These are phyloP conservation scores for Eledone cirrhosa DNA, from an alignment of 2,888 invertebrate species.

Conservation along the genomic window DNA sequence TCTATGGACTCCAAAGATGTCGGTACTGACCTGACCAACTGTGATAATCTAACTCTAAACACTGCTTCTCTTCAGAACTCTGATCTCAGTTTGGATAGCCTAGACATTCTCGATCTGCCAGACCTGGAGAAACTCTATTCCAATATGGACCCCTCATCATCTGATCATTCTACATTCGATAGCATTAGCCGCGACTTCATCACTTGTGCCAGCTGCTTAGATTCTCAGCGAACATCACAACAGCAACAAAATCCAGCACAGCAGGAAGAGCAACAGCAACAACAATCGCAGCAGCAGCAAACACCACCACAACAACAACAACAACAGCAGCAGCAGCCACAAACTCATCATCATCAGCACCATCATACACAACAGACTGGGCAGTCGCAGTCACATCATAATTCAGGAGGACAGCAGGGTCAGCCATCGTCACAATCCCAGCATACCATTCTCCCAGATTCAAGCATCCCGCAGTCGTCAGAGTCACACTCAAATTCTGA, in stretches of 20 bases:
- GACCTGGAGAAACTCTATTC: slow-evolving; percentile 54
- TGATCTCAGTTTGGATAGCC: slow-evolving; percentile 60
- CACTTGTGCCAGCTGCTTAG: slow-evolving; percentile 34
- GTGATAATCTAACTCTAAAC: slow-evolving; percentile 45
- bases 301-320: neutral
- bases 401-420: slow-evolving; percentile 1
- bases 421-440: slow-evolving; percentile 1
- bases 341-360: slow-evolving; percentile 33
- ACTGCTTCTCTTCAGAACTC: slow-evolving; percentile 48
- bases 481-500: slow-evolving; percentile 23
- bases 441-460: slow-evolving; percentile 18
- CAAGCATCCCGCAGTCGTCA: neutral
- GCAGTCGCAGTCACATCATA: slow-evolving; percentile 8
- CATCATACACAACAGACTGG: slow-evolving; percentile 7
- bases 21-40: slow-evolving; percentile 35
- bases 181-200: slow-evolving; percentile 23
- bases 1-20: slow-evolving; percentile 26
- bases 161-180: slow-evolving; percentile 17
- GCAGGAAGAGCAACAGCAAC: slow-evolving; percentile 28
- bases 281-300: slow-evolving; percentile 14
- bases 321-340: slow-evolving; percentile 30
- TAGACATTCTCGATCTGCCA: slow-evolving; percentile 55
- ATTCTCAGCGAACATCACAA: slow-evolving; percentile 29
- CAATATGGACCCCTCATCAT: slow-evolving; percentile 36
- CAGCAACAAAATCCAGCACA: slow-evolving; percentile 35